These are phyloP conservation scores for Sphaerodactylus townsendi DNA, from an alignment of 2,113 vertebrate genomes.

Conservation along the genomic window DNA sequence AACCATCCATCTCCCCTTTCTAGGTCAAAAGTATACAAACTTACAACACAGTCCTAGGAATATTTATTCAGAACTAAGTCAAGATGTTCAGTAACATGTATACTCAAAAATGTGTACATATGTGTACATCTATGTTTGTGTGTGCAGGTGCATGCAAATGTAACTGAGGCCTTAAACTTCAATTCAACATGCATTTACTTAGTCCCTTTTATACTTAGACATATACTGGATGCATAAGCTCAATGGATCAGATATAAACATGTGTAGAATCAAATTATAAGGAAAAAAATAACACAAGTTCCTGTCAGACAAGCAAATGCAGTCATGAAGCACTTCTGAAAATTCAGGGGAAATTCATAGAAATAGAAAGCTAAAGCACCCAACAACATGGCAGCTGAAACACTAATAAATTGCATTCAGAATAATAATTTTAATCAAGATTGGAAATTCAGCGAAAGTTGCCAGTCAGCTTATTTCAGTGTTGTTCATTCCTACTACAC, in stretches of 20 bases:
- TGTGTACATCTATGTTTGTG: too few species aligned
- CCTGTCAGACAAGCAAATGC: constrained; percentile 23
- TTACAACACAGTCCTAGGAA: constrained; percentile 31
- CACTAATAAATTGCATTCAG: too few species aligned
- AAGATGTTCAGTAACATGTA: background rate
- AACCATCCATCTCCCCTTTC: constrained; percentile 54
- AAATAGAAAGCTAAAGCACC: background rate
- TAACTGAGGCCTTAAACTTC: background rate
- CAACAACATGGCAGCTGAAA: too few species aligned
- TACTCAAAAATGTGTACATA: background rate
- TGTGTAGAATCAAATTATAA: constrained; percentile 30
- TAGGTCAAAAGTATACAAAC: constrained; percentile 54
- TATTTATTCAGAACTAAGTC: background rate
- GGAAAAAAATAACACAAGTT: constrained; percentile 42
- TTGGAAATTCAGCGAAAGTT: background rate
- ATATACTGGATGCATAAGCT: too few species aligned
- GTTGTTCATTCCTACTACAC: background rate
- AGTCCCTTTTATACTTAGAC: background rate
- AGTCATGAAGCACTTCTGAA: background rate
- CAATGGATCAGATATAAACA: background rate
- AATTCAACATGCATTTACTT: background rate
- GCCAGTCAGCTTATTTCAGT: background rate
- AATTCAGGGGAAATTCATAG: constrained; percentile 19
- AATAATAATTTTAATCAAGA: background rate
- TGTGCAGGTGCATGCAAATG: background rate